Base-by-base conservation (phyloP, 92 coral and sea anemone species). In the Siderastrea radians region DNA sequence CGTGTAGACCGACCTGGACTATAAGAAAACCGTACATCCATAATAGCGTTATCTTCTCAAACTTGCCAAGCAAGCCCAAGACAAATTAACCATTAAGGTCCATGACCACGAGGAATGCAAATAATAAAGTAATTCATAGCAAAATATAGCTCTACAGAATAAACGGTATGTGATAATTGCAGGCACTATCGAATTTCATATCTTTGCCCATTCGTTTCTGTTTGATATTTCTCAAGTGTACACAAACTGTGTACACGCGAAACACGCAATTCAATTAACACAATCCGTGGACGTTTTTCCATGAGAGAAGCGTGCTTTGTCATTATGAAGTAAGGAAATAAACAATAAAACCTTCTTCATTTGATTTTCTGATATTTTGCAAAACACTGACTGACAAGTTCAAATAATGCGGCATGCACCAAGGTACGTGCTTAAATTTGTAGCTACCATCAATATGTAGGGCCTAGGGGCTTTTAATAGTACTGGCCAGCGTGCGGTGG, bases 221-320 rank as follows among this genome's bases (percentile, higher is more conserved):
- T 69, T 68, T 66, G 74, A 62, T 47, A 14, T 62, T 79, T 66
- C n/a, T 65, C 51, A 51, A 80, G 74, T 65, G 74, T 51, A 66
- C n/a, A 52, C 84, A 80, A 80, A 45, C 74, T 65, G 15, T 64
- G 12, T 43, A 51, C 46, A 51, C 49, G 65, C 12, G 71, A 80
- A 52, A 65, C 62, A 63, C 43, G 74, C 74, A 2, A 47, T 44
- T 80, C 45, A 49, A 65, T 80, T 67, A 64, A 13, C 51, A 16
- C 62, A 75, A 54, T 75, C 80, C 80, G 26, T 53, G 43, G 61
- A 75, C 57, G 6, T 8, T 16, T 10, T 5, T 67, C 19, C 7
- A 7, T 1, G 72, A 38, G 8, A 43, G 49, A 26, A 5, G 49
- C 5, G 49, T 45, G 72, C 49, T 67, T 67, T 67, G 72, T 26